Conservation (phyloP, 2,113 vertebrate species). For the Urocynchramus pylzowi region DNA sequence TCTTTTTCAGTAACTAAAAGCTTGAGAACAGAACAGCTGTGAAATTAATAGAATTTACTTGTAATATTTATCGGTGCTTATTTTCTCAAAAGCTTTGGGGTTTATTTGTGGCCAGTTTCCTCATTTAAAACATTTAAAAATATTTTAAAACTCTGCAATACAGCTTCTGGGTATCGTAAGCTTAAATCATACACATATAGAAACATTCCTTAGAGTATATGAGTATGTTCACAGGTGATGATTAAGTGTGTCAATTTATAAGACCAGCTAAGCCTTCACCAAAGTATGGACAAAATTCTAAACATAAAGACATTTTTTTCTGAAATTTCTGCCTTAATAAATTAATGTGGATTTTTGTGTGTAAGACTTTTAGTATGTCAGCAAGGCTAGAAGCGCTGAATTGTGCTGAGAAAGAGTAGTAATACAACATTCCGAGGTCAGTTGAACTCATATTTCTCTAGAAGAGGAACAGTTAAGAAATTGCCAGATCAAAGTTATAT, state of each 20-base stretch:
- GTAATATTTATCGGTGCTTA: not conserved
- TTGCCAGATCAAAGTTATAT: not conserved
- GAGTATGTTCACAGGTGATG: not conserved
- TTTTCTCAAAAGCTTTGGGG: not conserved
- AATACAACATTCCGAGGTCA: not conserved
- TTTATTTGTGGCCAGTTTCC: not conserved
- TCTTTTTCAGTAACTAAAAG: conserved; percentile 78
- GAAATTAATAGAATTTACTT: not conserved
- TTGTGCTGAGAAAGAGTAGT: not conserved
- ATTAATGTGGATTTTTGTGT: not conserved
- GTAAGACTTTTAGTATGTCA: not conserved
- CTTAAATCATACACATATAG: not conserved
- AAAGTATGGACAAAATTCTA: not conserved
- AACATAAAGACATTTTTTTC: not conserved
- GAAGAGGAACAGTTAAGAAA: not conserved
- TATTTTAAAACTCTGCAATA: not conserved
- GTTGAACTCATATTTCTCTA: not conserved
- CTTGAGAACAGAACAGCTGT: conserved; percentile 20
- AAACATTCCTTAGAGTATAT: not conserved
- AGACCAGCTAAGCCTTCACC: not conserved
- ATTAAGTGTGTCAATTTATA: not conserved
- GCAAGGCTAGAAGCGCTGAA: not conserved
- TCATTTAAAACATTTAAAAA: not conserved
- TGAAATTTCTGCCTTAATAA: not conserved
- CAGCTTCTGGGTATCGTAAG: not conserved